phyloP scores from a whole-genome alignment of 2,888 invertebrate genomes.

The Pseudeuparius sepicola region DNA sequence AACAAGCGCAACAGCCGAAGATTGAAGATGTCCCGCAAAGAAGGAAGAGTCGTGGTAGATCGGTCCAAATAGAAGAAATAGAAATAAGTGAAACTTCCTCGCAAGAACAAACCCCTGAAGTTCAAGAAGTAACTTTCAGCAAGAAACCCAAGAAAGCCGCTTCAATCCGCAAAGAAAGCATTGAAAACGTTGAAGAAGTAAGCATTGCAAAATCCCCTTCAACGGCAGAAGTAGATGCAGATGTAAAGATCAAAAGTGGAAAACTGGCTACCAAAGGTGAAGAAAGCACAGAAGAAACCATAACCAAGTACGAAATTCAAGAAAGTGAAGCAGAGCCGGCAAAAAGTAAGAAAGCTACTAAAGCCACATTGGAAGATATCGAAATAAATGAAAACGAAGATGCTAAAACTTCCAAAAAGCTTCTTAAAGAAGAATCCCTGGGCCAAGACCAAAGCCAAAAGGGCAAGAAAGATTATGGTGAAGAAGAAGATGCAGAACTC shows the following conservation, averaged over 20 bases:
- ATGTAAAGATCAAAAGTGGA: constrained; percentile 17
- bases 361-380: constrained; percentile 27
- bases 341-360: constrained; percentile 27
- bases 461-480: constrained; percentile 39
- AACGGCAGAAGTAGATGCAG: constrained; percentile 13
- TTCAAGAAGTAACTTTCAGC: constrained; percentile 4
- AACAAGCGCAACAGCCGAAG: constrained; percentile 16
- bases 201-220: constrained; percentile 15
- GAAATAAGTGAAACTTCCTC: no score
- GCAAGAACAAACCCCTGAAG: constrained; percentile 18
- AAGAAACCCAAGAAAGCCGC: background rate
- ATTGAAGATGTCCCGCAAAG: constrained; percentile 21
- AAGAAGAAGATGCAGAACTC: constrained; percentile 48
- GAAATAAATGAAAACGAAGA: constrained; percentile 22
- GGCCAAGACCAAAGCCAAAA: constrained; percentile 28
- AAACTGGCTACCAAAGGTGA: constrained; percentile 14
- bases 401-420: constrained; percentile 15
- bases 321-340: constrained; percentile 37
- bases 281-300: constrained; percentile 18
- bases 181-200: constrained; percentile 33
- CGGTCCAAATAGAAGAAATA: constrained; percentile 31
- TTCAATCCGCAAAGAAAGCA: background rate
- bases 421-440: constrained; percentile 22
- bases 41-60: constrained; percentile 26
- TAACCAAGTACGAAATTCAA: constrained; percentile 19